A percentile compares a stretch with the other conserved stretches of the same genome.
phyloP scores from a whole-genome alignment of 2,797 vertebrate species.

The Cossypha niveicapilla region DNA sequence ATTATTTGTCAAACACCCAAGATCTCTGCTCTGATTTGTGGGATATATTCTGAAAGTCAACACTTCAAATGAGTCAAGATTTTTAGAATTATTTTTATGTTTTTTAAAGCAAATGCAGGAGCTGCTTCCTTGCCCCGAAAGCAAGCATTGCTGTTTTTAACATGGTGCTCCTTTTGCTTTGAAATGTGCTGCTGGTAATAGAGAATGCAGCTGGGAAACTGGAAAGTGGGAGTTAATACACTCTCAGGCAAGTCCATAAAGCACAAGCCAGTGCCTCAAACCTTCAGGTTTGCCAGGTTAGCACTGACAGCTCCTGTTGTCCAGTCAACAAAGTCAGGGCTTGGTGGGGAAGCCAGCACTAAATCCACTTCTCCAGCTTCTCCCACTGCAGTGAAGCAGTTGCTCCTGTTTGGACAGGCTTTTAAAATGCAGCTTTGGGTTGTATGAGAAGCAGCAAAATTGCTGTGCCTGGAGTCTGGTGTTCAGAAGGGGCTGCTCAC shows the following conservation, averaged over 20 bases:
- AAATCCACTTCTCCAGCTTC: neutral
- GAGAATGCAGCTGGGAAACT: neutral
- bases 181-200: neutral
- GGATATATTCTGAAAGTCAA: neutral
- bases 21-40: neutral
- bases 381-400: neutral
- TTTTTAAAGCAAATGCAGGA: neutral
- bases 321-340: neutral
- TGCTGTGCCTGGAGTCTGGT: no score
- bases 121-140: neutral
- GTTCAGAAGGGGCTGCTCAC: no score
- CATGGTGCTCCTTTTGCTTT: neutral
- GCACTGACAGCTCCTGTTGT: neutral
- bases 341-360: neutral
- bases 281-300: neutral
- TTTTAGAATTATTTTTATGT: neutral
- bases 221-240: neutral
- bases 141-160: neutral
- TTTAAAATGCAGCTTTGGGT: neutral
- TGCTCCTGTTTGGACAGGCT: neutral
- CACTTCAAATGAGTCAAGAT: neutral
- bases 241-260: neutral
- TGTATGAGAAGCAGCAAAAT: no score
- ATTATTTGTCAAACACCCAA: constrained; percentile 12
- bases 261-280: neutral